Evolutionary conservation across 2,113 vertebrate species (phyloP).

Genomic region (Cavia porcellus): DNA sequence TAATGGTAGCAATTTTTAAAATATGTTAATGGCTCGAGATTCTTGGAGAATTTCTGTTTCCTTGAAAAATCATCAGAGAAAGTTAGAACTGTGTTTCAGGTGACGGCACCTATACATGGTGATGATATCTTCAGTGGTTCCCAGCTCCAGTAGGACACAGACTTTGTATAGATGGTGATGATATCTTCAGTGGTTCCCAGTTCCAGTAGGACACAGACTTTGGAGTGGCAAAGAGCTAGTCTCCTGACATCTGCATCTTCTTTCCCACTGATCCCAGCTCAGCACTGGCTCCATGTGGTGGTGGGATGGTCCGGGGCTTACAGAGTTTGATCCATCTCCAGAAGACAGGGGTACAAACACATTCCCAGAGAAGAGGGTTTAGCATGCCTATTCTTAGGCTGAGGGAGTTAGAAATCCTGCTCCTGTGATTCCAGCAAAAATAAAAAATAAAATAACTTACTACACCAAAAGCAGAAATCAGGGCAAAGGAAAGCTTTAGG

Average conservation of each 20-base stretch:
- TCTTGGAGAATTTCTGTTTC: constrained; percentile 45
- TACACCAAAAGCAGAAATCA: not conserved
- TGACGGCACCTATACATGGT: not conserved
- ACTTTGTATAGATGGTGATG: not conserved
- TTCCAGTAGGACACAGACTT: not conserved
- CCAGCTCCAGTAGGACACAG: no score
- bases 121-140: not conserved
- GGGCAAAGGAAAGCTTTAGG: not conserved
- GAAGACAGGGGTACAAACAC: not conserved
- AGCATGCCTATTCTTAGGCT: not conserved
- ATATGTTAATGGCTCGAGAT: not conserved
- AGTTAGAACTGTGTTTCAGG: not conserved
- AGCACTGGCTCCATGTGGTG: not conserved
- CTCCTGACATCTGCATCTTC: not conserved
- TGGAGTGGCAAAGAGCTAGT: not conserved
- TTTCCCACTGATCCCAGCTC: not conserved
- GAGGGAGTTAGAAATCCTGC: not conserved
- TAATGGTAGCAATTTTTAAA: not conserved
- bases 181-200: not conserved
- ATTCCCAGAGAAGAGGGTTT: not conserved
- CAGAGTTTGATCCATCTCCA: constrained; percentile 1
- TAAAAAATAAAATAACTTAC: not conserved
- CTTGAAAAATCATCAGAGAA: not conserved
- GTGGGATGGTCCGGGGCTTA: not conserved
- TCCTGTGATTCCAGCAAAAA: not conserved